Percentiles rank a stretch among this genome's conserved stretches.
These are phyloP conservation scores for Rhinatrema bivittatum DNA, from an alignment of 2,797 vertebrate species.

Conservation along the genomic window DNA sequence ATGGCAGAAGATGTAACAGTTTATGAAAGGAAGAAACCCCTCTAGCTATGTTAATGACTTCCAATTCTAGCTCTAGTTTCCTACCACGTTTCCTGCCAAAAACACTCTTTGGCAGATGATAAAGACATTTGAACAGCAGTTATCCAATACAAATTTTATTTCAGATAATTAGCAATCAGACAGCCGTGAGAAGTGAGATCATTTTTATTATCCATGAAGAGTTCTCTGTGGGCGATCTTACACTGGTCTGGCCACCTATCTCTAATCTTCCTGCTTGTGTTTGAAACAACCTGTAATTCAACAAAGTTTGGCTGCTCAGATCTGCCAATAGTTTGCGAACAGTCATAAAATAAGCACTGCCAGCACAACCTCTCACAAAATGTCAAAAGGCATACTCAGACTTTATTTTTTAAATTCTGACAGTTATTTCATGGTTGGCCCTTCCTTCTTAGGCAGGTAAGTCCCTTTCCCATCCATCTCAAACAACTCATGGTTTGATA, in stretches of 20 bases:
- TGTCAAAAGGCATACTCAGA: no score
- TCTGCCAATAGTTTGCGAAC: no score
- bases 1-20: no score
- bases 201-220: conserved; percentile 12
- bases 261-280: no score
- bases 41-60: conserved; percentile 22
- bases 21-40: no score
- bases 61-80: conserved; percentile 1
- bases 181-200: conserved; percentile 17
- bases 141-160: conserved; percentile 24
- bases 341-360: no score
- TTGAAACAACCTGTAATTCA: no score
- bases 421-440: neutral
- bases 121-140: conserved; percentile 17
- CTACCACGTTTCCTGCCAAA: conserved; percentile 13
- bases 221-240: conserved; percentile 9
- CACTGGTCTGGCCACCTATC: no score
- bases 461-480: conserved; percentile 9
- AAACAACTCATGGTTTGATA: conserved; percentile 6
- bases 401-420: neutral
- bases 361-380: no score
- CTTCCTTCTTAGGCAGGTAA: neutral
- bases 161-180: conserved; percentile 28
- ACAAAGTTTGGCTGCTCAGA: no score
- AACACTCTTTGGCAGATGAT: no score